Evolutionary conservation across 2,888 invertebrate species (phyloP), one percentile per base, ranked within the genome.

Genomic region (Chesias legatella): DNA sequence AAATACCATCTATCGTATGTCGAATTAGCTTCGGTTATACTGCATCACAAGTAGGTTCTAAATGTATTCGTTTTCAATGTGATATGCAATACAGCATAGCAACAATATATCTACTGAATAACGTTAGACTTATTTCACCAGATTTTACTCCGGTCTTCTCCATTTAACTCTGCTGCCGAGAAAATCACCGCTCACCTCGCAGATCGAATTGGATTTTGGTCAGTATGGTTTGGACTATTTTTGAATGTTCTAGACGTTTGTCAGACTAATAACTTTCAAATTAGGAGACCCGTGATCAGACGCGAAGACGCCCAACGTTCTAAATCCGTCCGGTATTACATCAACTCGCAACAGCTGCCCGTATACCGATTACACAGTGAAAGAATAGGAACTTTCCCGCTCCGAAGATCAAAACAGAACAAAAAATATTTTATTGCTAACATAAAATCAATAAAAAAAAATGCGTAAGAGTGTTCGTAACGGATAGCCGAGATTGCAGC

Each of bases 401-500:
- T 43, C 29, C 44, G 40, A 57, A 49, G 47, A 58, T 57, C 49
- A 55, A 58, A 60, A 60, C 58, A 56, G 46, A 51, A 39, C 42
- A 54, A 63, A 58, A 61, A 64, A 55, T 40, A 33, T 63, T 63
- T 68, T 58, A 63, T 56, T 60, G 51, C 54, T 11, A 44, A 43
- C 47, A 45, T 51, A 55, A 61, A 54, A 62, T 56, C 61, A 56
- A 66, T 67, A 67, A 63, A 63, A 56, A 49, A 13, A 45, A 52
- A 49, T 53, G 48, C 57, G 62, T 62, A 57, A 53, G 40, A 54
- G 46, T 47, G 52, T 54, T 51, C 42, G 46, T 54, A 57, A 43
- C 39, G 64, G 76, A 73, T 61, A 55, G 56, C 72, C 60, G 61
- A 64, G 56, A 62, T 57, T 69, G 72, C 68, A 66, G 40, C 55